These are phyloP conservation scores for Falco concolor DNA, from an alignment of 2,797 vertebrate species.

Conservation along the genomic window DNA sequence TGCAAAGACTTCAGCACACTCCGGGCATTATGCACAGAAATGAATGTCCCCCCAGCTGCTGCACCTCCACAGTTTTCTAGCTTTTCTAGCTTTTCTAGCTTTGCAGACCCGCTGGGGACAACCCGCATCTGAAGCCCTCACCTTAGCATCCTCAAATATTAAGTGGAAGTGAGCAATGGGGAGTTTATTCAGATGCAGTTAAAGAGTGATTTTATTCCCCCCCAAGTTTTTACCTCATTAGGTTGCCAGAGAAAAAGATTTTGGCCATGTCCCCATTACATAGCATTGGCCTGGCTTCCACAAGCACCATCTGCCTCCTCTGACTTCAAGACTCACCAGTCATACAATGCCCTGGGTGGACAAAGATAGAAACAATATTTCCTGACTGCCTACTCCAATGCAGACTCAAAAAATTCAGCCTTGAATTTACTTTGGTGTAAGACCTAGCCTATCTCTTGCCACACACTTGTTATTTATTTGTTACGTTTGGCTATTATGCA, in stretches of 20 bases:
- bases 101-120: neutral
- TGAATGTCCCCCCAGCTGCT: neutral
- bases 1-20: neutral
- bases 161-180: neutral
- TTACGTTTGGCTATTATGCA: neutral
- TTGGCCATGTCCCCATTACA: neutral
- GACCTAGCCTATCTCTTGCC: neutral
- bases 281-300: neutral
- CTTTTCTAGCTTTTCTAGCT: neutral
- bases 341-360: neutral
- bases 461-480: neutral
- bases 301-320: neutral
- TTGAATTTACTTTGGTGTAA: neutral
- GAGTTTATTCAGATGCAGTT: neutral
- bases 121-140: neutral
- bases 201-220: neutral
- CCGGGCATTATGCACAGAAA: accelerated
- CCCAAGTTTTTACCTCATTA: neutral
- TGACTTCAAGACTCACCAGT: neutral
- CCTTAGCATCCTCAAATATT: neutral
- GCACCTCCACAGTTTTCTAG: neutral
- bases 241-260: neutral
- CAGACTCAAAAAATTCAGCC: neutral
- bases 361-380: neutral
- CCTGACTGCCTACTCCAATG: neutral